Evolutionary conservation across 2,113 vertebrate genomes (phyloP), one percentile per base, ranked within the genome.

Genomic region (Psilopogon haemacephalus): DNA sequence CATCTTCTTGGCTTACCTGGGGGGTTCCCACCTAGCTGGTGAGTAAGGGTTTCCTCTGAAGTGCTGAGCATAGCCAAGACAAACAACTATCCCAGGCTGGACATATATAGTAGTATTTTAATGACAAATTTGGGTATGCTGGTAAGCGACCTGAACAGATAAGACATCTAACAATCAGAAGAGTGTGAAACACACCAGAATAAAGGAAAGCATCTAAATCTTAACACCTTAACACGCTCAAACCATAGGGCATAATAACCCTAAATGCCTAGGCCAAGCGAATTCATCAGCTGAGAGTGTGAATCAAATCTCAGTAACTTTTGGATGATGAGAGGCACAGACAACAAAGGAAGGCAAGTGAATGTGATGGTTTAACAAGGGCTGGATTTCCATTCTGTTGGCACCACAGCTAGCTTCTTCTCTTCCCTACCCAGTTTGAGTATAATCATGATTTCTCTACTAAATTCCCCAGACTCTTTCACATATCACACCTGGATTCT

Each of bases 291-390:
- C 24, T 62, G 17, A 87, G 38, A 88, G n/a, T 6, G 24, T 70
- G 46, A 44, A 70, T 44, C 28, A 70, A 89, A 67, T 52, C 58
- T 52, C 35, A 79, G 12, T 32, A 84, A 17, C 27, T 73, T 81
- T 18, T 73, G 11, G 9, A n/a, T 62, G 23, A 28, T 0, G 1
- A 1, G 3, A 1, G 9, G 33, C 17, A 21, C 2, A 32, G 8
- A 69, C 9, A 55, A 24, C 52, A 80, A 65, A 23, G 15, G 23
- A 92, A 86, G 28, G 63, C 38, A 78, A 81, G 2, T 6, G 14
- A 84, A 75, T 27, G 7, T 65, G 32, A 67, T 6, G 3, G 24
- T 55, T 80, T 74, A 63, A 60, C 1, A 5, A 68, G 23, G 78
- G 38, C 21, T 3, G 0, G 33, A 37, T 12, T 18, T 59, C 18